Conservation (phyloP, 2,797 vertebrate species). For the Hydrophis major region DNA sequence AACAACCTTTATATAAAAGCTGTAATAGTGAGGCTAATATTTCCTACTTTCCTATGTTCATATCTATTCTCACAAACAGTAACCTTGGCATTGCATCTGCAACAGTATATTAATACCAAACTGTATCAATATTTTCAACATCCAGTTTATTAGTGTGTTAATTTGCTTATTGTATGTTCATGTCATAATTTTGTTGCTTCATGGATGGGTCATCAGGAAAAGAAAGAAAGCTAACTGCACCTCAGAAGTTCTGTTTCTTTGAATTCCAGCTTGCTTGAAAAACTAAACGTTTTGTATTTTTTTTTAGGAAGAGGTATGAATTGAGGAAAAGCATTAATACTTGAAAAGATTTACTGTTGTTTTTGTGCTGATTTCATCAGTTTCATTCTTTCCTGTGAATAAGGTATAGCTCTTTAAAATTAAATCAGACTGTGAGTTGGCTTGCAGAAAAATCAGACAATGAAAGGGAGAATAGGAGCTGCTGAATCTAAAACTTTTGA, state of each 20-base stretch:
- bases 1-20: background rate
- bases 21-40: background rate
- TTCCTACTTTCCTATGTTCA: background rate
- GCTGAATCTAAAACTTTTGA: background rate
- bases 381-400: background rate
- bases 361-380: background rate
- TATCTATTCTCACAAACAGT: background rate
- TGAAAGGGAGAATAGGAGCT: background rate
- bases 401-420: background rate
- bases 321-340: background rate
- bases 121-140: background rate
- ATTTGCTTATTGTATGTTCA: background rate
- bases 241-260: background rate
- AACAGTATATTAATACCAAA: background rate
- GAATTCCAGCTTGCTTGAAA: background rate
- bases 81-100: background rate
- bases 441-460: background rate
- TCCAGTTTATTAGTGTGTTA: background rate
- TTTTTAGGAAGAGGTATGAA: background rate
- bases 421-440: background rate
- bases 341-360: background rate
- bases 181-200: background rate
- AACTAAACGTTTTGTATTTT: background rate
- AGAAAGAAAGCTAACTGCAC: background rate
- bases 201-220: background rate